Conservation (phyloP, 2,888 invertebrate genomes). For the Onchidella celtica region DNA sequence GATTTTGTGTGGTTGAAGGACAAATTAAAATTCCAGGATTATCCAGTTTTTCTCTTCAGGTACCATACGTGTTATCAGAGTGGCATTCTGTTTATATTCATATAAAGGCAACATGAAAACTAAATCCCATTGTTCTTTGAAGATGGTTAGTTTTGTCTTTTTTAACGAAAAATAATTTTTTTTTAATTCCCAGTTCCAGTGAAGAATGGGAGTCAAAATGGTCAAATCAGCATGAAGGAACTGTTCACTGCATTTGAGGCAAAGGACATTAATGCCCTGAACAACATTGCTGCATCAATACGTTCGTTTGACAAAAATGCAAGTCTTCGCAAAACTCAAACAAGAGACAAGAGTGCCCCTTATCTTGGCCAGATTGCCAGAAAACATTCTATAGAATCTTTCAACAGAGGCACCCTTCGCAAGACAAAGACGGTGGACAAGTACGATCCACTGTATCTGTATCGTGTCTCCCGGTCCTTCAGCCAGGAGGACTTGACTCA, state of each 20-base stretch:
- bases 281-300: conserved; percentile 61
- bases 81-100: too few species aligned
- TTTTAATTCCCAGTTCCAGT: too few species aligned
- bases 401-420: conserved; percentile 60
- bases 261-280: conserved; percentile 58
- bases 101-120: too few species aligned
- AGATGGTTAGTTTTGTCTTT: too few species aligned
- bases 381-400: conserved; percentile 63
- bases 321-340: conserved; percentile 57
- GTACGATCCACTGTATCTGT: conserved; percentile 66
- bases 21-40: too few species aligned
- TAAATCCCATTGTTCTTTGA: too few species aligned
- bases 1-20: too few species aligned
- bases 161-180: too few species aligned
- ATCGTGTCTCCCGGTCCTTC: conserved; percentile 48
- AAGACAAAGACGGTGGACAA: conserved; percentile 63
- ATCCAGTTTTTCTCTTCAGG: too few species aligned
- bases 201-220: too few species aligned
- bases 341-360: conserved; percentile 60
- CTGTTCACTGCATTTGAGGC: conserved; percentile 66
- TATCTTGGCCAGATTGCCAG: conserved; percentile 55
- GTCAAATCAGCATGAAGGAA: conserved; percentile 52
- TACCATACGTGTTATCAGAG: too few species aligned
- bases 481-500: not conserved
- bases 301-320: conserved; percentile 60